Base-by-base conservation (phyloP, 2,888 invertebrate genomes). In the Diogma glabrata region DNA sequence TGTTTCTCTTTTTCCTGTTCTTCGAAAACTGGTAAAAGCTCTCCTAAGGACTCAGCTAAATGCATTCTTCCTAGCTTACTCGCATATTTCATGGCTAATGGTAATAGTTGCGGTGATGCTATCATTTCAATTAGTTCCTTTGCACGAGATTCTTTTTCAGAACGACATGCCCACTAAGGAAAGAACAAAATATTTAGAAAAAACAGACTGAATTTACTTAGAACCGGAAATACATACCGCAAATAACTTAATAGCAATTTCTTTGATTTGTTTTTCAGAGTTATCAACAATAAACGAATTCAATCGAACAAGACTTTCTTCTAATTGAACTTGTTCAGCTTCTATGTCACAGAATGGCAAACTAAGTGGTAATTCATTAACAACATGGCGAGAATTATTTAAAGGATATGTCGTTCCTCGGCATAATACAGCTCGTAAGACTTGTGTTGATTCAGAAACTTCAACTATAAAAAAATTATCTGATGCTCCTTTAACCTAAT, bases 11-110 rank as follows among this genome's bases (percentile, higher is more conserved):
- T n/a, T n/a, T n/a, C 64, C 26, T 65, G 57, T 23, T 67, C 64
- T 49, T 70, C 67, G 28, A 69, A 51, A 50, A 66, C 65, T 3
- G 69, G 75, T 4, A 81, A 71, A 10, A 86, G 61, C 57, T 78
- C 76, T 1, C 76, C 74, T 22, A 94, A 72, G 63, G 85, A 84
- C 58, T 90, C 87, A 0, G 87, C 86, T 43, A 95, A 72, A 60
- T 86, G 82, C 59, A 81, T 78, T 58, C 83, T 80, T 20, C 87
- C 83, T 10, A 86, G 72, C 57, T 87, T 81, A 0, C 82, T 79
- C 0, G 93, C 89, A 69, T 93, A 95, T 64, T 88, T 90, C n/a
- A 88, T 82, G 1, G 91, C 92, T 30, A 92, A 71, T 55, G 86
- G 85, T 30, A 93, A 69, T 0, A 91, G 73, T 43, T 84, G 82